Conservation (phyloP, 1,140 invertebrate species). For the Lepidotrigona ventralis region DNA sequence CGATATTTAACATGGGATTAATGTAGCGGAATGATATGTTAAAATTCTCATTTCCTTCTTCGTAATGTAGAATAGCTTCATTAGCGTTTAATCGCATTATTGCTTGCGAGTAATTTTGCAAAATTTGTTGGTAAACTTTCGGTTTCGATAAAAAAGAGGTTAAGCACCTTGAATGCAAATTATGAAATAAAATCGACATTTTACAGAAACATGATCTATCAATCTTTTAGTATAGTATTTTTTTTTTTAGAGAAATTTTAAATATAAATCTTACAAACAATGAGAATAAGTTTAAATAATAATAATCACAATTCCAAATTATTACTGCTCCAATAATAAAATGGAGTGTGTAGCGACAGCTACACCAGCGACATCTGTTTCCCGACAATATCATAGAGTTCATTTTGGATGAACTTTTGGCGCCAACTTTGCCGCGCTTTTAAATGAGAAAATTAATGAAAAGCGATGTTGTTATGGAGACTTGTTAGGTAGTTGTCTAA, state of each 20-base stretch:
- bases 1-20: slow-evolving; percentile 75
- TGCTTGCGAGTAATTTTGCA: not conserved
- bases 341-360: too few relatives aligned
- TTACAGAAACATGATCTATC: not conserved
- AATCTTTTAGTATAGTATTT: too few relatives aligned
- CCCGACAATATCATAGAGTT: too few relatives aligned
- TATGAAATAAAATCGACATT: slow-evolving; percentile 1
- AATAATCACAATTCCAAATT: accelerated
- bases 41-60: slow-evolving; percentile 73
- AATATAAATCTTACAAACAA: too few relatives aligned
- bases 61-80: slow-evolving; percentile 80
- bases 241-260: not conserved
- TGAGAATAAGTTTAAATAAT: not conserved
- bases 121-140: not conserved
- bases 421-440: too few relatives aligned
- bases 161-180: not conserved
- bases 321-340: accelerated
- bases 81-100: slow-evolving; percentile 74
- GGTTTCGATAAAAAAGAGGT: not conserved
- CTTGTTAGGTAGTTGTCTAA: too few relatives aligned
- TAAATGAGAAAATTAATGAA: too few relatives aligned
- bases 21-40: slow-evolving; percentile 80
- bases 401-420: too few relatives aligned
- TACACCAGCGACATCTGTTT: too few relatives aligned
- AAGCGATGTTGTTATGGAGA: too few relatives aligned